Evolutionary conservation across 2,888 invertebrate genomes (phyloP).

Genomic region (Chesias legatella): DNA sequence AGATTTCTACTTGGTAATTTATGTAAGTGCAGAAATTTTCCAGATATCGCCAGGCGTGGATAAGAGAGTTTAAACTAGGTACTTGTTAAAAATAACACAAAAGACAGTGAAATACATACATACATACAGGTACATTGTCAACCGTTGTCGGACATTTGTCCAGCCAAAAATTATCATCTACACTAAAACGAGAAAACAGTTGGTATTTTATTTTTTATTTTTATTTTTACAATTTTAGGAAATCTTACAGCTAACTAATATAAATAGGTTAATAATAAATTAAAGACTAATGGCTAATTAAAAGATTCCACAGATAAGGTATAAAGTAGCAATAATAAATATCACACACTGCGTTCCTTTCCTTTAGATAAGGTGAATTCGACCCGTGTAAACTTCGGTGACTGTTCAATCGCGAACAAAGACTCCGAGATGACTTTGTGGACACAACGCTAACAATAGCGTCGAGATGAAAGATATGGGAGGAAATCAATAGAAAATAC

Average conservation of each 20-base stretch:
- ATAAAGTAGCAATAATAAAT: conserved; percentile 49
- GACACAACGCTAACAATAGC: conserved; percentile 31
- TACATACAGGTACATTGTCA: not conserved
- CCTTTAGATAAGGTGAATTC: conserved; percentile 54
- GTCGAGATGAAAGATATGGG: conserved; percentile 32
- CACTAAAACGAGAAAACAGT: conserved; percentile 1
- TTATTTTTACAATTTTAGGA: too few species aligned
- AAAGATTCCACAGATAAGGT: too few species aligned
- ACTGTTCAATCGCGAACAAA: conserved; percentile 53
- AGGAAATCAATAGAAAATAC: conserved; percentile 41
- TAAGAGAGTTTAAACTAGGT: too few species aligned
- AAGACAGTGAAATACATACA: not conserved
- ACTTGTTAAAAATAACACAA: too few species aligned
- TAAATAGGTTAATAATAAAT: too few species aligned
- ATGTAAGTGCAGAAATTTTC: too few species aligned
- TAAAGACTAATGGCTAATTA: too few species aligned
- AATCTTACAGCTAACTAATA: too few species aligned
- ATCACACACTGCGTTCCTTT: conserved; percentile 51
- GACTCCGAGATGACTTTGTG: conserved; percentile 44
- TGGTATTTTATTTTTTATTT: too few species aligned
- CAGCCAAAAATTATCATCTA: conserved; percentile 13
- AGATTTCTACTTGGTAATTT: too few species aligned
- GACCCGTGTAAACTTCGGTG: conserved; percentile 41
- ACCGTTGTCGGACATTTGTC: conserved; percentile 7
- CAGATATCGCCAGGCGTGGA: too few species aligned